These are phyloP conservation scores for Alethe castanea DNA, from an alignment of 2,113 vertebrate species.

Conservation along the genomic window DNA sequence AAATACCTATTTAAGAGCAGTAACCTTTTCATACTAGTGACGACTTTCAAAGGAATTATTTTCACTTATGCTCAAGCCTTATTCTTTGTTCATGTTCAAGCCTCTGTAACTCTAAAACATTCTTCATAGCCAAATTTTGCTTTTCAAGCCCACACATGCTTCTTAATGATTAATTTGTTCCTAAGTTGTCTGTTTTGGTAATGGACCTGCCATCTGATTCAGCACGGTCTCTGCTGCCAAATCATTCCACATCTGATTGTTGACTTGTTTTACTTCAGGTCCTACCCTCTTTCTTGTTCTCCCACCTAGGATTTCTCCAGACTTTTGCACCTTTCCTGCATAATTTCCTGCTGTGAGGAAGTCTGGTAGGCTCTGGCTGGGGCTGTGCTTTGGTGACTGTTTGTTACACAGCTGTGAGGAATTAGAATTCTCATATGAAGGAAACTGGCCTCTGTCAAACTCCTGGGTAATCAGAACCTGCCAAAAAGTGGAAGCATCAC, in stretches of 20 bases:
- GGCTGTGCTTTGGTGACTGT: neutral
- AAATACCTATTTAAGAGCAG: neutral
- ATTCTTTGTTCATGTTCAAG: neutral
- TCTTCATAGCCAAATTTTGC: neutral
- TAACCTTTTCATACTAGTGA: neutral
- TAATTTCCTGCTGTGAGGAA: neutral
- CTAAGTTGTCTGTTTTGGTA: neutral
- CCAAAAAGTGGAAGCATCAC: neutral
- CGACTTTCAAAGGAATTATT: neutral
- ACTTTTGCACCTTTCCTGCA: neutral
- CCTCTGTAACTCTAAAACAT: neutral
- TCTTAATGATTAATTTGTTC: slow-evolving; percentile 4
- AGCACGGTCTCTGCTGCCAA: neutral
- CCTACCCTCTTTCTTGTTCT: neutral
- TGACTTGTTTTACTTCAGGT: neutral
- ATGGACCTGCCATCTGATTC: neutral
- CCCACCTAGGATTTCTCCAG: neutral
- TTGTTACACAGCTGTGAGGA: neutral
- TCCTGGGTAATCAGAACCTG: neutral
- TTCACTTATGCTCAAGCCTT: neutral
- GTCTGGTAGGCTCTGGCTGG: neutral
- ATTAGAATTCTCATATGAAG: neutral
- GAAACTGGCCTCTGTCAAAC: neutral
- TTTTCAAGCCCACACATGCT: neutral
- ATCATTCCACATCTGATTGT: neutral